Conservation (phyloP, 2,113 vertebrate species). For the Vicugna pacos region DNA sequence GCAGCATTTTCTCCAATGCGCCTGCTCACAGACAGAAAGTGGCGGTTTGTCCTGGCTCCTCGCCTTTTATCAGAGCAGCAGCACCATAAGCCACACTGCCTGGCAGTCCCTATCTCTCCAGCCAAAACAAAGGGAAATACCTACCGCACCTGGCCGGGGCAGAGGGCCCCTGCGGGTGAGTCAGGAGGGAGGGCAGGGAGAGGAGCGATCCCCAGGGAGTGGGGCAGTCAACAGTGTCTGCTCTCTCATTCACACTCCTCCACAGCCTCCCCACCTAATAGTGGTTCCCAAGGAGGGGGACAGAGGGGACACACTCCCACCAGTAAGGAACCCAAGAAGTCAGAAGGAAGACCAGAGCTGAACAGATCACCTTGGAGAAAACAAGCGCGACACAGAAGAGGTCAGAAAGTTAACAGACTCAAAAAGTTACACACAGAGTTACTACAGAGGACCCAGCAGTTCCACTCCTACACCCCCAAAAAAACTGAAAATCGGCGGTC, state of each 20-base stretch:
- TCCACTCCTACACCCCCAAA: not conserved
- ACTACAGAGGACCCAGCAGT: not conserved
- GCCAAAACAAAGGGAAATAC: not conserved
- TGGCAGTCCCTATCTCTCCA: not conserved
- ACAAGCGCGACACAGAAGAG: not conserved
- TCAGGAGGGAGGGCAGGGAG: not conserved
- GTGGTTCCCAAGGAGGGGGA: not conserved
- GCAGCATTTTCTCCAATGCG: not conserved
- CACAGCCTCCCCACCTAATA: not conserved
- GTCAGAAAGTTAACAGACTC: not conserved
- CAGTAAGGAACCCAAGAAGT: not conserved
- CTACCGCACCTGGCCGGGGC: not conserved
- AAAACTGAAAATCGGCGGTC: not conserved
- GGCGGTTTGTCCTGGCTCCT: not conserved
- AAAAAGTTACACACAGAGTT: not conserved
- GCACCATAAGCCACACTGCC: not conserved
- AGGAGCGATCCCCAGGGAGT: not conserved
- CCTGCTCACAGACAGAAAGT: not conserved
- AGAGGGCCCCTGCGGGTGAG: not conserved
- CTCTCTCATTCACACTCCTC: not conserved
- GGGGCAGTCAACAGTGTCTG: not conserved
- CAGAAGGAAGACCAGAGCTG: not conserved
- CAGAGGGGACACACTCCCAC: accelerated
- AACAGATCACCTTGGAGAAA: not conserved
- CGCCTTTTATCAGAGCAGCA: not conserved